Percentiles rank a stretch among this genome's conserved stretches.
Evolutionary conservation across 2,888 invertebrate species (phyloP).

Genomic region (Drosophila paranaensis): DNA sequence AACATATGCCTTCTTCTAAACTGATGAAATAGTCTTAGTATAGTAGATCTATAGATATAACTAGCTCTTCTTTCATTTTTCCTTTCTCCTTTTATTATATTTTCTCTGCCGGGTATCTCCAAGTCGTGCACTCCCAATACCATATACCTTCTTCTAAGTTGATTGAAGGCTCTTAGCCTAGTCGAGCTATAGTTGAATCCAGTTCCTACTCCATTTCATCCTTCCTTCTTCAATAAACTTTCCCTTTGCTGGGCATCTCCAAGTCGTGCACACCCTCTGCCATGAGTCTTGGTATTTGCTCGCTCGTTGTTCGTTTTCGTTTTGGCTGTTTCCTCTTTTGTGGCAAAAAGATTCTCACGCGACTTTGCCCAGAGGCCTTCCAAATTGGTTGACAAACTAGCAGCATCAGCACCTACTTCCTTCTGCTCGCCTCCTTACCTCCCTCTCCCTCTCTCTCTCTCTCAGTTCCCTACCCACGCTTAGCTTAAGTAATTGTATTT

Average conservation of each 20-base stretch:
- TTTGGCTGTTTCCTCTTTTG: constrained; percentile 30
- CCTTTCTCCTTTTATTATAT: too few species aligned
- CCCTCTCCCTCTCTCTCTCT: too few species aligned
- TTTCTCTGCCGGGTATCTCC: too few species aligned
- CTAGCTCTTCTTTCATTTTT: too few species aligned
- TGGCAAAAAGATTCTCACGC: constrained; percentile 72
- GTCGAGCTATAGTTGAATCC: not conserved
- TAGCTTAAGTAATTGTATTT: constrained; percentile 66
- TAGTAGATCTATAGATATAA: too few species aligned
- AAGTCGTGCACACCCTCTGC: not conserved
- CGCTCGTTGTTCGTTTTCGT: constrained; percentile 18
- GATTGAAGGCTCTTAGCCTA: not conserved
- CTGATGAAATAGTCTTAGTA: too few species aligned
- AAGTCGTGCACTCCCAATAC: too few species aligned
- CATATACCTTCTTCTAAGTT: too few species aligned
- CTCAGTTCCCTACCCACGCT: not conserved
- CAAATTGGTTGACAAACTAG: constrained; percentile 77
- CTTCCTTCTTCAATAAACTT: not conserved
- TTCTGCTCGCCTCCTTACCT: not conserved
- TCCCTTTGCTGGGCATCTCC: not conserved
- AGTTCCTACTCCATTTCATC: not conserved
- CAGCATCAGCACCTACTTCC: constrained; percentile 58
- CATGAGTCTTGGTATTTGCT: not conserved
- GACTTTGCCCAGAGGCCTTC: constrained; percentile 58
- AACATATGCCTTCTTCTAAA: too few species aligned